Percentiles rank a stretch among this genome's conserved stretches.
These are phyloP conservation scores for Syngnathus scovelli DNA, from an alignment of 2,113 vertebrate species.

Conservation along the genomic window DNA sequence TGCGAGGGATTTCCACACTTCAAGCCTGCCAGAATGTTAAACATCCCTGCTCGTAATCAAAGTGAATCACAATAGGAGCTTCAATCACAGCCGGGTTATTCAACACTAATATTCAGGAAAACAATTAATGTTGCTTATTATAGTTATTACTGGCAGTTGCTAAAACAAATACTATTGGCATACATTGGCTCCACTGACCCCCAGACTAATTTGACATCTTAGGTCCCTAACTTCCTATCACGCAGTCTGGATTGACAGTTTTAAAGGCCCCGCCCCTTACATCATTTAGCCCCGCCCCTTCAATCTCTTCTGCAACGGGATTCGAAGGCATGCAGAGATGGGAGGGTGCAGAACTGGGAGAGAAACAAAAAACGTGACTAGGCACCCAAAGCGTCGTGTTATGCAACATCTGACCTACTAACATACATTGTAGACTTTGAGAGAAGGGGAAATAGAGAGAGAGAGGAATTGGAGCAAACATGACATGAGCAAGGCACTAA, in stretches of 20 bases:
- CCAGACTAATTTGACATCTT: not conserved
- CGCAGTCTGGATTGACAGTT: constrained; percentile 34
- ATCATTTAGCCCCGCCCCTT: constrained; percentile 13
- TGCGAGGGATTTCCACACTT: constrained; percentile 7
- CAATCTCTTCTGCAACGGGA: constrained; percentile 40
- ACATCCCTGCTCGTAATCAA: constrained; percentile 11
- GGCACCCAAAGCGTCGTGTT: constrained; percentile 75
- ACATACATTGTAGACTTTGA: constrained; percentile 72
- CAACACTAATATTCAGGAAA: constrained; percentile 5
- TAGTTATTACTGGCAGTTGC: not conserved
- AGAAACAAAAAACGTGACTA: constrained; percentile 74
- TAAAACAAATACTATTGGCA: not conserved
- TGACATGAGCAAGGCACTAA: constrained; percentile 59
- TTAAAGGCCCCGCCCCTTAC: constrained; percentile 44
- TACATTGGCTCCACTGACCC: not conserved
- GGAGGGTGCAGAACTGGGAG: constrained; percentile 50
- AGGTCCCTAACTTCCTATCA: constrained; percentile 12
- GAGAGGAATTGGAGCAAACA: constrained; percentile 59
- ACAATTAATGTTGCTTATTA: not conserved
- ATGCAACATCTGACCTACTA: constrained; percentile 82
- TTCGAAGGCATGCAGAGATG: constrained; percentile 40
- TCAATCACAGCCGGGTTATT: constrained; percentile 1
- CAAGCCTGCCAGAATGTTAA: constrained; percentile 6
- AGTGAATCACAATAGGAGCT: constrained; percentile 19
- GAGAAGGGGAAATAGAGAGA: constrained; percentile 48